These are phyloP conservation scores for Malthinus flaveolus DNA, from an alignment of 2,888 invertebrate species.

Conservation along the genomic window DNA sequence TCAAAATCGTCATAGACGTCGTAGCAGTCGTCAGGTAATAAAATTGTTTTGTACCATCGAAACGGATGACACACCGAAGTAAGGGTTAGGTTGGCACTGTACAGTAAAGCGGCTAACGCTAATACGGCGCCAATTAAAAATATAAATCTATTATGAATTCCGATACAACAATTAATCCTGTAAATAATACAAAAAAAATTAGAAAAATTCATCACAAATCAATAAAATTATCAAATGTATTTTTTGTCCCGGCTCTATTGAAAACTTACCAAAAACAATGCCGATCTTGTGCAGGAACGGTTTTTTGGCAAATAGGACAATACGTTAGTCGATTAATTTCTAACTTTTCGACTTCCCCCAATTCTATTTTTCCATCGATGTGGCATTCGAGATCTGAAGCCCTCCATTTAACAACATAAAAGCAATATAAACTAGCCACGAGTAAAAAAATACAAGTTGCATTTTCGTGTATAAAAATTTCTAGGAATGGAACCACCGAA, in stretches of 20 bases:
- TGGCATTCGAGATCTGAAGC: slow-evolving; percentile 34
- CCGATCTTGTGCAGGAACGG: slow-evolving; percentile 76
- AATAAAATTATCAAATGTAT: neutral
- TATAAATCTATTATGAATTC: slow-evolving; percentile 75
- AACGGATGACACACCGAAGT: slow-evolving; percentile 88
- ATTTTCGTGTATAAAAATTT: slow-evolving; percentile 71
- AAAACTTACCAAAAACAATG: slow-evolving; percentile 75
- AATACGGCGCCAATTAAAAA: slow-evolving; percentile 71
- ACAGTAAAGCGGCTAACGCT: slow-evolving; percentile 67
- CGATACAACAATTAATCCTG: slow-evolving; percentile 85
- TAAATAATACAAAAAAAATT: slow-evolving; percentile 39
- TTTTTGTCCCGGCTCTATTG: neutral
- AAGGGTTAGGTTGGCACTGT: slow-evolving; percentile 79
- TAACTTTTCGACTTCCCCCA: slow-evolving; percentile 60
- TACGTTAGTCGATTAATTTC: slow-evolving; percentile 74
- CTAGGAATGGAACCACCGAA: slow-evolving; percentile 69
- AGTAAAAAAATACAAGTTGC: slow-evolving; percentile 59
- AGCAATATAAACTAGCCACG: slow-evolving; percentile 54
- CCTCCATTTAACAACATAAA: slow-evolving; percentile 49
- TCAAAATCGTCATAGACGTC: slow-evolving; percentile 79
- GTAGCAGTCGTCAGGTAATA: slow-evolving; percentile 82
- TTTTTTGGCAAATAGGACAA: slow-evolving; percentile 81
- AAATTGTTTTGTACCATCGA: slow-evolving; percentile 65
- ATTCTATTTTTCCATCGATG: slow-evolving; percentile 47
- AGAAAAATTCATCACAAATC: neutral